These are phyloP conservation scores for Edolisoma coerulescens DNA, from an alignment of 2,113 vertebrate species.

Conservation along the genomic window DNA sequence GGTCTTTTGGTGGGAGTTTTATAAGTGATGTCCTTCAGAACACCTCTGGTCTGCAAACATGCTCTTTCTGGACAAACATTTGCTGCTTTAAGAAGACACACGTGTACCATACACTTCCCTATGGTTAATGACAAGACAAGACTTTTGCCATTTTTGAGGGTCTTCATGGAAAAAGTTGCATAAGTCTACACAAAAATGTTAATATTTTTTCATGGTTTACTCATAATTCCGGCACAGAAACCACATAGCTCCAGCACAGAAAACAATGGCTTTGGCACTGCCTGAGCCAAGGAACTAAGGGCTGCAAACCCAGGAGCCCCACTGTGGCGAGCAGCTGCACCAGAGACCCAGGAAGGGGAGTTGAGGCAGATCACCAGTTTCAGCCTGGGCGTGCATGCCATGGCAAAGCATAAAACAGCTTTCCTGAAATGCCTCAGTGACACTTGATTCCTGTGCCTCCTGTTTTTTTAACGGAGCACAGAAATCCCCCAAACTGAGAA, in stretches of 20 bases:
- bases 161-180: constrained; percentile 34
- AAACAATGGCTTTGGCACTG: constrained; percentile 36
- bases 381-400: accelerated
- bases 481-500: background rate
- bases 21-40: background rate
- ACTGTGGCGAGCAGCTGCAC: background rate
- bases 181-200: constrained; percentile 4
- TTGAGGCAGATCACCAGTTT: background rate
- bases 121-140: background rate
- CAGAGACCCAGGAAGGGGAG: background rate
- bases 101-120: background rate
- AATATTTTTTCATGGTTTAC: constrained; percentile 15
- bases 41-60: background rate
- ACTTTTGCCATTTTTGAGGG: constrained; percentile 11
- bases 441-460: background rate
- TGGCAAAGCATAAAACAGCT: background rate
- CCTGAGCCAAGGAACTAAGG: background rate
- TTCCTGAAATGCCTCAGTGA: background rate
- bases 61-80: background rate
- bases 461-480: background rate
- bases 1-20: background rate
- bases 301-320: background rate
- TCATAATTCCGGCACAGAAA: constrained; percentile 8
- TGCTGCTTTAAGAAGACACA: background rate
- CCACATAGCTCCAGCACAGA: constrained; percentile 12